Base-by-base conservation (phyloP, 2,797 vertebrate genomes). In the Cheirogaleus major region DNA sequence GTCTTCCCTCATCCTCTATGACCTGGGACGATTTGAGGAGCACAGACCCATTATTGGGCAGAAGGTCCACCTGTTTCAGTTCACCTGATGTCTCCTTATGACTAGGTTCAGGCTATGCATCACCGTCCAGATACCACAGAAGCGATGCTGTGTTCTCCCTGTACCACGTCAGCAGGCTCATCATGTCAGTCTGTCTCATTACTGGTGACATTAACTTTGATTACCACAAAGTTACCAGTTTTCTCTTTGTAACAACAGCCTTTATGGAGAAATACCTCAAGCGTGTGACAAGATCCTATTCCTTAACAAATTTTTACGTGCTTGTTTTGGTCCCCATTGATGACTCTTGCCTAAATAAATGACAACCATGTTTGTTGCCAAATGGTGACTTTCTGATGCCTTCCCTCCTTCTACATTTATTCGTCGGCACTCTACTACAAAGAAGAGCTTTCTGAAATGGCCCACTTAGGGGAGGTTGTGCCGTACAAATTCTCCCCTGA, bases 11-110 rank as follows among this genome's bases (percentile, higher is more conserved):
- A 5, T 55, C 32, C 55, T 73, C 75, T 1, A 2, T 23, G 35
- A 81, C 61, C n/a, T 61, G n/a, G 52, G n/a, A 73, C 45, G 55
- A 75, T 41, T 22, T 82, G 87, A 90, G 80, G 59, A 67, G 38
- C 18, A 59, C 3, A 23, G 48, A 20, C 35, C n/a, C n/a, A 61
- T 89, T 48, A 61, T 55, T 70, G 27, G 67, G 52, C 45, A 59
- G 72, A 78, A 67, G 65, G 25, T 27, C 32, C 72, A 35, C 70
- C 45, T 0, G 1, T 75, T 0, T 32, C 30, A 48, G 35, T 52
- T 45, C 20, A 23, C 82, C 76, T 9, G 12, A 14, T 1, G 5
- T n/a, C 35, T 85, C 67, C 89, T 48, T 22, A 5, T 2, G 27
- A 52, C 17, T 4, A 38, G 76, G 69, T 10, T 4, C 27, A n/a